Evolutionary conservation across 2,797 vertebrate genomes (phyloP).

Genomic region (Rhincodon typus): DNA sequence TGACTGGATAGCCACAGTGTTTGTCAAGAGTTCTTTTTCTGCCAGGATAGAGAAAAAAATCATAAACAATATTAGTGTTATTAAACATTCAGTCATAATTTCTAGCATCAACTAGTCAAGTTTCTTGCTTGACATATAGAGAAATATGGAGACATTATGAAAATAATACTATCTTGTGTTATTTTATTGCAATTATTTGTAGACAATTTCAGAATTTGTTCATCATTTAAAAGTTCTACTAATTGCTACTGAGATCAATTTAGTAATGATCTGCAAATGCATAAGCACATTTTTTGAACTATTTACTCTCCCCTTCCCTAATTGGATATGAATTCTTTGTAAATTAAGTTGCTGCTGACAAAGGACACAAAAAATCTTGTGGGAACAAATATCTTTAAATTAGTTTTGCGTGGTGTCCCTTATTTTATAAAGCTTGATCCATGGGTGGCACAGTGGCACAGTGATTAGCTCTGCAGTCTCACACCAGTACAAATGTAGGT

Average conservation of each 20-base stretch:
- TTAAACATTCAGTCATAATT: background rate
- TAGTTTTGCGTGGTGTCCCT: background rate
- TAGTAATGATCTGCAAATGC: background rate
- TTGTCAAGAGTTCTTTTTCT: background rate
- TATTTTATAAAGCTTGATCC: background rate
- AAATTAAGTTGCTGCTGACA: background rate
- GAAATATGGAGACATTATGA: background rate
- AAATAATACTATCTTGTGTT: constrained; percentile 53
- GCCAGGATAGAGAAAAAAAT: background rate
- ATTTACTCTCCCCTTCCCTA: background rate
- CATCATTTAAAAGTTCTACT: background rate
- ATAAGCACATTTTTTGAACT: background rate
- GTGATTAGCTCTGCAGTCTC: too few relatives aligned
- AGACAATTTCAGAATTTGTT: background rate
- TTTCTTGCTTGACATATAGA: background rate
- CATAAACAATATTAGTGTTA: background rate
- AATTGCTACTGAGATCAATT: background rate
- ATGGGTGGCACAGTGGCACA: too few relatives aligned
- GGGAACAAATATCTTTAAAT: background rate
- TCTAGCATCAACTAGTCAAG: background rate
- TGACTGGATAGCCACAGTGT: background rate
- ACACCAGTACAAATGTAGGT: too few relatives aligned
- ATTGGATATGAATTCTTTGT: background rate
- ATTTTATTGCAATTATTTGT: constrained; percentile 60
- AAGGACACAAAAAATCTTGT: background rate